Percentiles rank a stretch among this genome's conserved stretches.
These are phyloP conservation scores for Agonopterix arenella DNA, from an alignment of 2,888 invertebrate species.

Conservation along the genomic window DNA sequence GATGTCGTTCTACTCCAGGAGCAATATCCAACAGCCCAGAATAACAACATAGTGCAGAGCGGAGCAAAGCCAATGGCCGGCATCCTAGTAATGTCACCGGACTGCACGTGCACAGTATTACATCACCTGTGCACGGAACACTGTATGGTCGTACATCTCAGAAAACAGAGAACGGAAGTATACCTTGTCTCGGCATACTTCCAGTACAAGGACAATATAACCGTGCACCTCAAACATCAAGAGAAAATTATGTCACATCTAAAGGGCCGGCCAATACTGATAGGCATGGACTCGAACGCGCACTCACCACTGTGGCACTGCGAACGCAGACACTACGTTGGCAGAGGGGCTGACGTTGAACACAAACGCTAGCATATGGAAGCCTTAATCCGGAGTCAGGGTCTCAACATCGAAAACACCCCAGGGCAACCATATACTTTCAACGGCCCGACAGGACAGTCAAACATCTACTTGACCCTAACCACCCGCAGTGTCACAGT, in stretches of 20 bases:
- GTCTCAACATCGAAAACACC: slow-evolving; percentile 9
- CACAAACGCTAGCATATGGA: slow-evolving; percentile 10
- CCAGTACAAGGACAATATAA: not conserved
- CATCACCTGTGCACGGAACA: not conserved
- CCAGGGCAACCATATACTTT: slow-evolving; percentile 14
- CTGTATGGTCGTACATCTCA: not conserved
- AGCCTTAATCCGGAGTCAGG: slow-evolving; percentile 8
- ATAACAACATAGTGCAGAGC: not conserved
- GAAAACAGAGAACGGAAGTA: not conserved
- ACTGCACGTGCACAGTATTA: not conserved
- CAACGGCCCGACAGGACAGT: slow-evolving; percentile 9
- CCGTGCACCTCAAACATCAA: not conserved
- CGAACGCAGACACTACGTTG: slow-evolving; percentile 4
- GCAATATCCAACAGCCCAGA: not conserved
- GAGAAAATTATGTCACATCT: not conserved
- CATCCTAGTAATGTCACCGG: not conserved
- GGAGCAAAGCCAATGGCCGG: not conserved
- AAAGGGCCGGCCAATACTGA: not conserved
- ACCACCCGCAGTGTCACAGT: slow-evolving; percentile 1
- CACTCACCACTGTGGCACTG: slow-evolving; percentile 20
- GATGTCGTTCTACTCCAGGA: slow-evolving; percentile 12
- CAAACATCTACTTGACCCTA: slow-evolving; percentile 22
- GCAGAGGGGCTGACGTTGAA: slow-evolving; percentile 10
- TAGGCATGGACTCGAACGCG: not conserved
- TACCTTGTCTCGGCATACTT: not conserved